phyloP scores from a whole-genome alignment of 2,113 vertebrate species.

The Petrocephalus zakoni region DNA sequence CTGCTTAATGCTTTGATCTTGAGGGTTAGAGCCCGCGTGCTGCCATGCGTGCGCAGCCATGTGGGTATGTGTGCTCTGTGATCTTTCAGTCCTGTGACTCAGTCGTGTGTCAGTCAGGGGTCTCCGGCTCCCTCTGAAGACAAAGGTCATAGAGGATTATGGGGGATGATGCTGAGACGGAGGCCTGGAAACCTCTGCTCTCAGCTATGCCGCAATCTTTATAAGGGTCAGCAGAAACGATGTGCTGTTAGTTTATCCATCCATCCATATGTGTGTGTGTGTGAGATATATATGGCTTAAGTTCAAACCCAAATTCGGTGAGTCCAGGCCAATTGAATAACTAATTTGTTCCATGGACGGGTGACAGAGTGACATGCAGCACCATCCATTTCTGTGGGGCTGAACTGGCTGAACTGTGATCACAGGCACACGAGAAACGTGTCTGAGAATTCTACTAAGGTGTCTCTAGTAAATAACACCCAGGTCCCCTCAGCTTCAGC shows the following conservation, averaged over 20 bases:
- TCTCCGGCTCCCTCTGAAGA: not conserved
- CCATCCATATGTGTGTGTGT: not conserved
- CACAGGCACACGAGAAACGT: not conserved
- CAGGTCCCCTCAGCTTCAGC: not conserved
- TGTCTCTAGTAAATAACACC: not conserved
- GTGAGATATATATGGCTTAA: too few relatives aligned
- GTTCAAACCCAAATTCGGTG: not conserved
- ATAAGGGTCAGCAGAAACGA: not conserved
- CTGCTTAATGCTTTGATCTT: not conserved
- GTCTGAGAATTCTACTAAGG: not conserved
- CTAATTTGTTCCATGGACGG: not conserved
- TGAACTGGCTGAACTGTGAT: not conserved
- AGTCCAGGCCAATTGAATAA: not conserved
- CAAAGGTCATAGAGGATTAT: slow-evolving; percentile 27
- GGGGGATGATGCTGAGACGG: slow-evolving; percentile 12
- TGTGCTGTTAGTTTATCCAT: not conserved
- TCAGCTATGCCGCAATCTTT: not conserved
- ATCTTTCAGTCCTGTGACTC: slow-evolving; percentile 10
- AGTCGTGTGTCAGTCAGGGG: slow-evolving; percentile 7
- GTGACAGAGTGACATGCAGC: not conserved
- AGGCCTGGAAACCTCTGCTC: not conserved
- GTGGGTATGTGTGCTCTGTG: not conserved
- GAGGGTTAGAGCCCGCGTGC: too few relatives aligned
- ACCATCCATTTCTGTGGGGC: not conserved
- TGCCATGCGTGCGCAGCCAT: not conserved